Conservation (phyloP, 2,888 invertebrate species). For the Tyria jacobaeae region DNA sequence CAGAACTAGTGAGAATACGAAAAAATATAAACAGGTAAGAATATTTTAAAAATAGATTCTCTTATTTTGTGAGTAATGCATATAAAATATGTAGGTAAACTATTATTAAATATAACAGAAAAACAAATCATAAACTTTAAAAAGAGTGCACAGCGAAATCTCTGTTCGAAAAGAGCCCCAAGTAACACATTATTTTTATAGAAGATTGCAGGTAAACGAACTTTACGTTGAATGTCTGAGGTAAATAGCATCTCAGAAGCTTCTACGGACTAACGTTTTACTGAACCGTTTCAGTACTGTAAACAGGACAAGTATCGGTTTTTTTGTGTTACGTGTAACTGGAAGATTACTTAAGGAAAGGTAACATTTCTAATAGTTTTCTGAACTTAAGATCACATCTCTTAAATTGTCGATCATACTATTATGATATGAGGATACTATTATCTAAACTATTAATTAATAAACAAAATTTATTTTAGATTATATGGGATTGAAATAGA, state of each 20-base stretch:
- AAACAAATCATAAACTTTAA: neutral
- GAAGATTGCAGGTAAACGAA: neutral
- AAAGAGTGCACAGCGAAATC: neutral
- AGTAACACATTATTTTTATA: neutral
- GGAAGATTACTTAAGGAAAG: neutral
- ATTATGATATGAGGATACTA: too few relatives aligned
- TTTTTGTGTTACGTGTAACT: neutral
- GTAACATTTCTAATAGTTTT: neutral
- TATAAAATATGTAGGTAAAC: too few relatives aligned
- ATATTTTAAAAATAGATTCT: too few relatives aligned
- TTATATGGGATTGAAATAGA: too few relatives aligned
- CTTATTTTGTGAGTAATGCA: too few relatives aligned
- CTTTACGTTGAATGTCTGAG: neutral
- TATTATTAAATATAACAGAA: too few relatives aligned
- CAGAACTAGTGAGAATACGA: too few relatives aligned
- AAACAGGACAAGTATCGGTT: neutral
- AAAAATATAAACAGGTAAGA: too few relatives aligned
- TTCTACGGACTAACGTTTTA: neutral
- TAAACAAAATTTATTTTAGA: too few relatives aligned
- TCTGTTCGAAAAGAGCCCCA: neutral
- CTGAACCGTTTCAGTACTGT: too few relatives aligned
- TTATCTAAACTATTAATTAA: too few relatives aligned
- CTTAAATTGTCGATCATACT: too few relatives aligned
- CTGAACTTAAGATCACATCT: neutral
- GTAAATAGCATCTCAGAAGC: neutral